Base-by-base conservation (phyloP, 2,113 vertebrate genomes). In the Hippoglossus stenolepis region DNA sequence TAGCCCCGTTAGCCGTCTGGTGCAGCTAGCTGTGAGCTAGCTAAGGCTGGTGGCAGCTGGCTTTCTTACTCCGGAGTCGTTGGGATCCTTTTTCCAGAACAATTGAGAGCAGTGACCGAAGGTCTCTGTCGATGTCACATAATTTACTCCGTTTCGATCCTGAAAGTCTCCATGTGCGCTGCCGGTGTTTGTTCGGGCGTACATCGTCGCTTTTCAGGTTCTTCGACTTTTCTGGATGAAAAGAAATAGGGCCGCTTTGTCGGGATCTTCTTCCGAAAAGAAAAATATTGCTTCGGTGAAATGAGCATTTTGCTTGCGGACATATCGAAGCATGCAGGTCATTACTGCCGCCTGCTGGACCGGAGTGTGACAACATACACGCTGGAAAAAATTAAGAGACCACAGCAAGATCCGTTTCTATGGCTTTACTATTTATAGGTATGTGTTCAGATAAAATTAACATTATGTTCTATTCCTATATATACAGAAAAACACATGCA, bases 61-160 rank as follows among this genome's bases (percentile, higher is more conserved):
- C 54, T 88, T 83, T 92, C 92, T 93, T 93, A 93, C 92, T 87
- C 91, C 91, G 86, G 91, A 91, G 85, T 93, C 92, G 89, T 86
- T 92, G 70, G 92, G 92, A 75, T 93, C 92, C 85, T 93, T 93
- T 86, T 93, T 93, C 92, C 92, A 93, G 92, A 93, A 93, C 89
- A 93, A 89, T 85, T 93, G 92, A 47, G 92, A 88, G 89, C 92
- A 93, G 87, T 93, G 92, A 66, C 87, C 90, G 81, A 93, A 93
- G 85, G 92, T 88, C 84, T 93, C 92, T 74, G 92, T 88, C 66
- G 92, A 91, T 57, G 92, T 89, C 77, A 92, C 92, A 77, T 93
- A 93, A 79, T 93, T 93, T 61, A 92, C 92, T 80, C 92, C 92
- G 71, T 93, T 93, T 72, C 92, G 85, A 20, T 93, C 92, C 35